phyloP scores from a whole-genome alignment of 35 echinoderm and acorn worm species.

The Chiridota heheva region DNA sequence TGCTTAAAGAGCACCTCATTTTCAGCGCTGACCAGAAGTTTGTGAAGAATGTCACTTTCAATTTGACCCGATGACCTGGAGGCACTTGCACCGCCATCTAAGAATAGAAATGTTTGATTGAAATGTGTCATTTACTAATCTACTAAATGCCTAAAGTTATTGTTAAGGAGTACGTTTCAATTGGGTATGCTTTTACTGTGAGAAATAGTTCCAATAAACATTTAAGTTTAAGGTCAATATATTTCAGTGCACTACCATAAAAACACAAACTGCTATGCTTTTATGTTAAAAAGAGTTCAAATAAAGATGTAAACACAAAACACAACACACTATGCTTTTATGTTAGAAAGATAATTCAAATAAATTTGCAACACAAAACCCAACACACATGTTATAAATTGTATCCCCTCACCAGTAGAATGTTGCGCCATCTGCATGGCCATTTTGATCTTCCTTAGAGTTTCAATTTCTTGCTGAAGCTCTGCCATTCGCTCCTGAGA shows the following conservation, averaged over 20 bases:
- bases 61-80: conserved; percentile 6
- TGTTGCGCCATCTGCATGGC: conserved; percentile 79
- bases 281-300: too few relatives aligned
- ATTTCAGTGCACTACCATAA: neutral
- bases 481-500: conserved; percentile 62
- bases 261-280: neutral
- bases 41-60: conserved; percentile 63
- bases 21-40: conserved; percentile 68
- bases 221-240: neutral
- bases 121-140: neutral
- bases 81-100: neutral
- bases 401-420: neutral
- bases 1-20: conserved; percentile 30
- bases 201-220: neutral
- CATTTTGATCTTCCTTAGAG: conserved; percentile 78
- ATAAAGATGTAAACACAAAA: neutral
- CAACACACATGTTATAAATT: neutral
- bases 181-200: neutral
- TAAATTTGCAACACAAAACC: neutral
- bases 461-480: conserved; percentile 78
- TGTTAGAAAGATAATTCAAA: neutral
- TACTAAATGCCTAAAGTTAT: neutral
- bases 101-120: neutral
- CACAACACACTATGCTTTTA: neutral
- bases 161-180: neutral